These are phyloP conservation scores for Aulostomus chinensis DNA, from an alignment of 2,797 vertebrate genomes.

Conservation along the genomic window DNA sequence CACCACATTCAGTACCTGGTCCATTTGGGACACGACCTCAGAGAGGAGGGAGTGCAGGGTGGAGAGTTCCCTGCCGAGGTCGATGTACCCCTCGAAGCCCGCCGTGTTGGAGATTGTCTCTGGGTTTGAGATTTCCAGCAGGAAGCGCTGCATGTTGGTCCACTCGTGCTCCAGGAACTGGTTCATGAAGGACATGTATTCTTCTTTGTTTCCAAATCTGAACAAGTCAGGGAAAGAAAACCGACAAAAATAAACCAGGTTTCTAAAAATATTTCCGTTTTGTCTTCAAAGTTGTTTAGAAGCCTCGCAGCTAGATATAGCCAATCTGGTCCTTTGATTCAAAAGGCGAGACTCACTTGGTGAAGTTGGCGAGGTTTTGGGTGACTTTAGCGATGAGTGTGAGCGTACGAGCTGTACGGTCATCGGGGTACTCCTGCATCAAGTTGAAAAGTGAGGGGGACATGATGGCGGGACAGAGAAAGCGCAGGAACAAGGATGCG, in stretches of 20 bases:
- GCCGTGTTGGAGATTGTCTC: conserved; percentile 97
- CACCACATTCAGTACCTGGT: conserved; percentile 83
- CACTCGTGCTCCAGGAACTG: conserved; percentile 98
- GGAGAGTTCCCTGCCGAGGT: conserved; percentile 94
- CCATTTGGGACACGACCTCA: conserved; percentile 92
- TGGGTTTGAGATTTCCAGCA: conserved; percentile 96
- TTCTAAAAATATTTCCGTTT: too few relatives aligned
- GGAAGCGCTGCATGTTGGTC: conserved; percentile 98
- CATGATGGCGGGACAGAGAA: conserved; percentile 98
- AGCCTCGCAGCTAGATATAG: too few relatives aligned
- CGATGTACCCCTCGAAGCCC: conserved; percentile 96
- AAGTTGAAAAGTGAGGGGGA: conserved; percentile 96
- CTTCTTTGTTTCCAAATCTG: conserved; percentile 98
- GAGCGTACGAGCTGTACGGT: conserved; percentile 95
- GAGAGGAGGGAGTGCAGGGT: conserved; percentile 94
- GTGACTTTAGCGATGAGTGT: conserved; percentile 99
- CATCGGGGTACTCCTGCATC: conserved; percentile 96
- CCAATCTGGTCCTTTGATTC: not conserved
- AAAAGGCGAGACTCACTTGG: conserved; percentile 84
- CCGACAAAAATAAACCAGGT: too few relatives aligned
- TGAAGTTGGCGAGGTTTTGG: conserved; percentile 98
- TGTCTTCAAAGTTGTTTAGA: too few relatives aligned
- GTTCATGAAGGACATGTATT: conserved; percentile 99
- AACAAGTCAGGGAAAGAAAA: not conserved
- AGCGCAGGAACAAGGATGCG: conserved; percentile 95